Base-by-base conservation (phyloP, 1,140 invertebrate species). In the Listronotus oregonensis region DNA sequence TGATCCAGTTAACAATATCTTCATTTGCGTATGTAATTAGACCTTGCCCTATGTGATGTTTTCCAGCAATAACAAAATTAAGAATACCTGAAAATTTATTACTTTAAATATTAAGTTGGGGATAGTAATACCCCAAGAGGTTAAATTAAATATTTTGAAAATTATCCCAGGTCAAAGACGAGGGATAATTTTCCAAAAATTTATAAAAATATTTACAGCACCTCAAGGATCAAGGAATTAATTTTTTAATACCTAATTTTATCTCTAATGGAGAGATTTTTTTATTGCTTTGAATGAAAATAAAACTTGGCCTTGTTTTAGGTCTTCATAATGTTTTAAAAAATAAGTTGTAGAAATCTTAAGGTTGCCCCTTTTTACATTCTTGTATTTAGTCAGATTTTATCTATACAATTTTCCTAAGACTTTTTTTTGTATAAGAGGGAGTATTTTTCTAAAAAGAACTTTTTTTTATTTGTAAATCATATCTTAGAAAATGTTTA, bases 21-120 rank as follows among this genome's bases (percentile, higher is more conserved):
- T 96, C 96, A 80, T 97, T 97, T 1, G 96, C 96, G 83, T 99
- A 99, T 6, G 96, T 98, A 58, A 99, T 98, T n/a, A 99, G 83
- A 3, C 97, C 97, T 84, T 99, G 97, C 0, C 97, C 97, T 83
- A 99, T 98, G 64, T 94, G 90, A 82, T 97, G 91, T 79, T 93
- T 94, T 0, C 95, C 96, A 81, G 97, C 93, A 39, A 91, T 81
- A 15, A 96, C 92, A 85, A 99, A 99, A 77, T 99, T 99, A 12
- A 98, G 80, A 71, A 99, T 95, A 11, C 96, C 96, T 59, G 4
- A 58, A 58, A 43, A 31, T n/a, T n/a, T n/a, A n/a, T n/a, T n/a
- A n/a, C n/a, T n/a, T n/a, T n/a, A n/a, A n/a, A n/a, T n/a, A n/a
- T n/a, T n/a, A n/a, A n/a, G n/a, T n/a, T n/a, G 15, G 21, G 21